Evolutionary conservation across 2,113 vertebrate genomes (phyloP).

Genomic region (Blennius ocellaris): DNA sequence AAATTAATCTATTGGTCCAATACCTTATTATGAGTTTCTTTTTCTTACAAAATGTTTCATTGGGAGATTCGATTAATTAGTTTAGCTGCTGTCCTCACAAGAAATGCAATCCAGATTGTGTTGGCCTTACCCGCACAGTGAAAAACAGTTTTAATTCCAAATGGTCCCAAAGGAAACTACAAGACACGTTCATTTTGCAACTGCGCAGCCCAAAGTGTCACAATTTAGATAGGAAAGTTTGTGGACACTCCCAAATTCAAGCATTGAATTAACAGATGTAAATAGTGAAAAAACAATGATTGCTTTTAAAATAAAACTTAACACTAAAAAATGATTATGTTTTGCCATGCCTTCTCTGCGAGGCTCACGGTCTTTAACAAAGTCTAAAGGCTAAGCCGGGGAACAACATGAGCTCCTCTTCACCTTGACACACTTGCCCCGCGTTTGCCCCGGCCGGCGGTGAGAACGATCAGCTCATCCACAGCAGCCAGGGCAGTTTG

Average conservation of each 20-base stretch:
- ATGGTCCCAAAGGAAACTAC: neutral
- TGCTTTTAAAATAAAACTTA: neutral
- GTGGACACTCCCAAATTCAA: neutral
- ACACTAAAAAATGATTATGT: neutral
- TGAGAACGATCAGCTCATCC: constrained; percentile 5
- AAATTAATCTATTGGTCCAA: too few relatives aligned
- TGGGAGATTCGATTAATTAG: neutral
- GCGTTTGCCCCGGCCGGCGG: constrained; percentile 3
- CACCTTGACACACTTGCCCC: neutral
- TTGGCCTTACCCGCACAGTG: neutral
- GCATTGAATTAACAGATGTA: neutral
- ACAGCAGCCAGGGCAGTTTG: constrained; percentile 21
- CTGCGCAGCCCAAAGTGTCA: neutral
- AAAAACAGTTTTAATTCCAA: neutral
- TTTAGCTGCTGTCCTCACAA: neutral
- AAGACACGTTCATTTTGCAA: neutral
- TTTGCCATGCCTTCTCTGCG: neutral
- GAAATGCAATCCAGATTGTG: neutral
- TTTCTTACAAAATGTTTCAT: neutral
- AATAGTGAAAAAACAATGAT: neutral
- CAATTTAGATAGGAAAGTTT: neutral
- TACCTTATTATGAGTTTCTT: too few relatives aligned
- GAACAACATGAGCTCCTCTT: neutral
- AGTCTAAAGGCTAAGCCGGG: neutral
- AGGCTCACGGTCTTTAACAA: neutral